These are phyloP conservation scores for Drosophila elegans DNA, from an alignment of 1,140 invertebrate genomes.

Conservation along the genomic window DNA sequence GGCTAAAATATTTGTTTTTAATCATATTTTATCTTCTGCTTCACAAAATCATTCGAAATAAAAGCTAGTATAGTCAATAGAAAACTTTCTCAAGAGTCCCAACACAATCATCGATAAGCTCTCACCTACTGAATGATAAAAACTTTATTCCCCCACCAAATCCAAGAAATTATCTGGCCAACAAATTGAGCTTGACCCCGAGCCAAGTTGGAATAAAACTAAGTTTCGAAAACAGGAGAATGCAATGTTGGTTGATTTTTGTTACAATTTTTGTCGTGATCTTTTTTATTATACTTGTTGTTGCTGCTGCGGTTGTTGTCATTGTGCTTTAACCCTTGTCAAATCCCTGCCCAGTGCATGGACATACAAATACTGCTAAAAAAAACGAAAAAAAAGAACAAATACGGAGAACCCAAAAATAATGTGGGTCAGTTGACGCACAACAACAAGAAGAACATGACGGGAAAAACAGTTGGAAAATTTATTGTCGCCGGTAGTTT, in stretches of 20 bases:
- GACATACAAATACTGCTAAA: slow-evolving; percentile 12
- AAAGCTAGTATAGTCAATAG: not conserved
- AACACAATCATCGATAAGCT: slow-evolving; percentile 28
- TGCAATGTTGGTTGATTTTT: slow-evolving; percentile 39
- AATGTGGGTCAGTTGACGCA: slow-evolving; percentile 53
- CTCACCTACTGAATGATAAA: slow-evolving; percentile 1
- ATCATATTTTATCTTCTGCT: not conserved
- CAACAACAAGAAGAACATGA: slow-evolving; percentile 38
- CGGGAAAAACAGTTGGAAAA: slow-evolving; percentile 49
- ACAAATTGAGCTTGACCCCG: slow-evolving; percentile 39
- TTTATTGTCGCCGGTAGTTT: slow-evolving; percentile 50
- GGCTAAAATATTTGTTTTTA: no score
- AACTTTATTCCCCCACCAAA: slow-evolving; percentile 23
- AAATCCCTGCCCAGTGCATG: slow-evolving; percentile 36
- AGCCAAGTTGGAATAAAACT: slow-evolving; percentile 26
- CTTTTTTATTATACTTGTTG: slow-evolving; percentile 16
- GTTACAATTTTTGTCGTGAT: slow-evolving; percentile 47
- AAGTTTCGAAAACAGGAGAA: slow-evolving; percentile 15
- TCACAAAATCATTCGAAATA: not conserved
- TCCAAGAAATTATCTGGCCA: slow-evolving; percentile 23
- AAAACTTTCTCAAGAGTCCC: slow-evolving; percentile 5
- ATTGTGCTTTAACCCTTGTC: slow-evolving; percentile 51
- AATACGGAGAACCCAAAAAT: slow-evolving; percentile 38
- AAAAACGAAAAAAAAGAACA: slow-evolving; percentile 1
- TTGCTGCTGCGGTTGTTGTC: slow-evolving; percentile 41